These are phyloP conservation scores for Uloborus diversus DNA, from an alignment of 1,140 invertebrate species.

Conservation along the genomic window DNA sequence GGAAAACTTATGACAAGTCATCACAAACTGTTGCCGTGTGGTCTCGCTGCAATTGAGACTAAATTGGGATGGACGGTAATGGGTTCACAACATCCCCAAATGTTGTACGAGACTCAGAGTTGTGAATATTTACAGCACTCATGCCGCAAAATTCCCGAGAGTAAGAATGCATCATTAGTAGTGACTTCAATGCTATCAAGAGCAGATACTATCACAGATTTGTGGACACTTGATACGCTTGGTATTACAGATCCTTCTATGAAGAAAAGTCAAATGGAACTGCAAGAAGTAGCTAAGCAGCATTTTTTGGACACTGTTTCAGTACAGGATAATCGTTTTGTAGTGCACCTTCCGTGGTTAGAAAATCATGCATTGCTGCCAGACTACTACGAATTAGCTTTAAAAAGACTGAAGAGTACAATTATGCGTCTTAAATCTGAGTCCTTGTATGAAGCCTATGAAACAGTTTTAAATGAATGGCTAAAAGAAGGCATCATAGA, in stretches of 20 bases:
- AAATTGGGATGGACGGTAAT: constrained; percentile 14
- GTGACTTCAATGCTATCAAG: constrained; percentile 57
- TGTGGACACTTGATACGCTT: constrained; percentile 64
- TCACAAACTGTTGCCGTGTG: neutral
- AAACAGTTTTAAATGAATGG: constrained; percentile 61
- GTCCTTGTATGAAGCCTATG: constrained; percentile 61
- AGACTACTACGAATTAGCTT: constrained; percentile 56
- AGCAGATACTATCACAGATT: constrained; percentile 58
- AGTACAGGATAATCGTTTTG: constrained; percentile 59
- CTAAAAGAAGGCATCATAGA: constrained; percentile 61
- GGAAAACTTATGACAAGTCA: constrained; percentile 6
- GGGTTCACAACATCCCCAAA: neutral
- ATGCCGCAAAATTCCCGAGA: neutral
- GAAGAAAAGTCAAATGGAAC: constrained; percentile 57
- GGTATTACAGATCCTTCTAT: constrained; percentile 63
- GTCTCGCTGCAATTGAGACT: constrained; percentile 16
- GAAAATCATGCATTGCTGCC: constrained; percentile 58
- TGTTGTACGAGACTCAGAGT: neutral
- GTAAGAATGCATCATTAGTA: neutral
- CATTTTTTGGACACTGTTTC: constrained; percentile 61
- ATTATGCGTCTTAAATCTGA: constrained; percentile 58
- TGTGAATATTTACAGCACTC: constrained; percentile 1
- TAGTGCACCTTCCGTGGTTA: constrained; percentile 62
- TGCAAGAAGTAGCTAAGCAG: constrained; percentile 56
- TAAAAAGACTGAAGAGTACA: constrained; percentile 56